Conservation (phyloP, 2,797 vertebrate genomes). For the Sebastolobus altivelis region DNA sequence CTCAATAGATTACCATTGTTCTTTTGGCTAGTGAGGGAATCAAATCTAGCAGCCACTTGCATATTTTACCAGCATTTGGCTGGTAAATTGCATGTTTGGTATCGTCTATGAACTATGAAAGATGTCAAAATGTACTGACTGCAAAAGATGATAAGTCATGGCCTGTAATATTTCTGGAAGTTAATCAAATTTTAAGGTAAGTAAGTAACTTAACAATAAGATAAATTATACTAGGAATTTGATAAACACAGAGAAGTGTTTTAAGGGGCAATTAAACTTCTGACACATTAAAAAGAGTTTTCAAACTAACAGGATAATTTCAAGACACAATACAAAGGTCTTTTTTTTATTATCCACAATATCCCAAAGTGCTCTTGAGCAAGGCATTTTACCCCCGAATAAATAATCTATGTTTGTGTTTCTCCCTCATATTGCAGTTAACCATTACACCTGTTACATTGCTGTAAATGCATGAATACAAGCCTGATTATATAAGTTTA, state of each 20-base stretch:
- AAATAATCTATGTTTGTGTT: not conserved
- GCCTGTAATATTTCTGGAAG: not conserved
- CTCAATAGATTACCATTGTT: too few species aligned
- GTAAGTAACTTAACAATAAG: not conserved
- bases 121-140: not conserved
- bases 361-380: not conserved
- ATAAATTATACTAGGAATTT: not conserved
- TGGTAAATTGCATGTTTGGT: not conserved
- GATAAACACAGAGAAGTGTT: not conserved
- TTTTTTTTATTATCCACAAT: not conserved
- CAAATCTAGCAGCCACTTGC: too few species aligned
- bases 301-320: not conserved
- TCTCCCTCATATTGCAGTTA: not conserved
- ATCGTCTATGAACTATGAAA: not conserved
- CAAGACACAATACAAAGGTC: not conserved
- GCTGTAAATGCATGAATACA: not conserved
- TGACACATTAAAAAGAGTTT: not conserved
- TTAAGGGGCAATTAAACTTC: not conserved
- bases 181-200: not conserved
- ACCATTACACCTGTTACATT: slow-evolving; percentile 4
- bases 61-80: too few species aligned
- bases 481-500: not conserved
- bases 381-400: not conserved
- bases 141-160: not conserved
- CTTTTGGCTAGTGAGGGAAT: too few species aligned